Evolutionary conservation across 92 coral and sea anemone genomes (phyloP).

Genomic region (Phymanthus crucifer): DNA sequence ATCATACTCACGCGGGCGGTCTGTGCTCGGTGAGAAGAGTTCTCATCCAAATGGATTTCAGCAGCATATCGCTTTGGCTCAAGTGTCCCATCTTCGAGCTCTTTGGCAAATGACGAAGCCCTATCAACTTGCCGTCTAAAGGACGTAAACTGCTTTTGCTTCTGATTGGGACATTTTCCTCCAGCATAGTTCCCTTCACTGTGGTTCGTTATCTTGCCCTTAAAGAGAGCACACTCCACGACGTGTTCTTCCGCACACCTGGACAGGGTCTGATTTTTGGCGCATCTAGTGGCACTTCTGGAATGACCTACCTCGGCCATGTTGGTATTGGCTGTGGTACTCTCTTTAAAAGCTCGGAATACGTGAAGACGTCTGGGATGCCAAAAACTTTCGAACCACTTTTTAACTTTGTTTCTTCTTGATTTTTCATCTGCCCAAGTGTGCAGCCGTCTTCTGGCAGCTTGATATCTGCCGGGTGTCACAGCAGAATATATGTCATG

Average conservation of each 20-base stretch:
- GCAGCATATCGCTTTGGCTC: not conserved
- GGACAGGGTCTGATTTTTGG: conserved; percentile 5
- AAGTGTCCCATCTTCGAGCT: not conserved
- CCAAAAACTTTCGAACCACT: conserved; percentile 36
- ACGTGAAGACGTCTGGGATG: conserved; percentile 6
- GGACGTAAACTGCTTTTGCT: conserved; percentile 12
- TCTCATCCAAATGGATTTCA: not conserved
- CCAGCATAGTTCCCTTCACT: conserved; percentile 21
- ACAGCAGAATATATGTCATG: not conserved
- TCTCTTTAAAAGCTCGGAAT: conserved; percentile 30
- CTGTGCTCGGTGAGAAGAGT: not conserved
- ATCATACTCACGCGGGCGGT: not conserved
- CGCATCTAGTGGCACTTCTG: conserved; percentile 4
- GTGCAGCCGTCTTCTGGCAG: not conserved
- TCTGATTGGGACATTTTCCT: conserved; percentile 15
- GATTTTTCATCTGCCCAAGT: not conserved
- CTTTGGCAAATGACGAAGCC: not conserved
- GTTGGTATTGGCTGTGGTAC: conserved; percentile 18
- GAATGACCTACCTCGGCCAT: conserved; percentile 24
- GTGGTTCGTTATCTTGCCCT: conserved; percentile 20
- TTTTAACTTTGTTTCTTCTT: not conserved
- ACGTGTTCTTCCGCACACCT: not conserved
- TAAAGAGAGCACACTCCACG: conserved; percentile 21
- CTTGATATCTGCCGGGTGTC: not conserved
- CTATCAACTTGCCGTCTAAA: conserved; percentile 17